These are phyloP conservation scores for Ispidina picta DNA, from an alignment of 2,797 vertebrate genomes.

Conservation along the genomic window DNA sequence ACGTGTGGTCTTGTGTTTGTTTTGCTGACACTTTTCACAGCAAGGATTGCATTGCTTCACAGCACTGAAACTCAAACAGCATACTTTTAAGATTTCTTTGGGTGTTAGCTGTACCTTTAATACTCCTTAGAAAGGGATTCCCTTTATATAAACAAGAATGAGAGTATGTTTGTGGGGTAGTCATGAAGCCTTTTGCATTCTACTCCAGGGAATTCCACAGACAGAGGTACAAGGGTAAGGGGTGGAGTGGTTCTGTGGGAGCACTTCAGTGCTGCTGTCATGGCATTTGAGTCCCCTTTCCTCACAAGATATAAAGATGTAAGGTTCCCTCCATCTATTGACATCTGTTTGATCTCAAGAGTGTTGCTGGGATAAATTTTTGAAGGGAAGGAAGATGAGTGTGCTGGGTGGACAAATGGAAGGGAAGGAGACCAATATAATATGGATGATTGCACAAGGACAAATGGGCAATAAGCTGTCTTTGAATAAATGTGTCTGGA, in stretches of 20 bases:
- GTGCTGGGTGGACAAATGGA: neutral
- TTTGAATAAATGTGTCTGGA: neutral
- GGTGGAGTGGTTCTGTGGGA: neutral
- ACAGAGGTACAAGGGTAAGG: neutral
- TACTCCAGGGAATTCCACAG: neutral
- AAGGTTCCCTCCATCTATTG: neutral
- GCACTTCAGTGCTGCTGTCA: neutral
- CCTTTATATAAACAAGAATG: neutral
- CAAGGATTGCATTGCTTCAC: fast-evolving
- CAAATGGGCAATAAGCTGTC: neutral
- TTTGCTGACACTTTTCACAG: neutral
- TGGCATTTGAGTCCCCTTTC: neutral
- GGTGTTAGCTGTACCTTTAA: neutral
- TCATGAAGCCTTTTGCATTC: neutral
- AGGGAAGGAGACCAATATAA: neutral
- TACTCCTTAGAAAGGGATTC: neutral
- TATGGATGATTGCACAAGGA: neutral
- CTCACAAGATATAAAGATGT: neutral
- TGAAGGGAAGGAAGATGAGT: neutral
- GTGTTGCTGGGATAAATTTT: neutral
- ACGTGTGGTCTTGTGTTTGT: neutral
- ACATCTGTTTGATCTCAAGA: neutral
- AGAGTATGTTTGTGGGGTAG: neutral
- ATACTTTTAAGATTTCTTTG: neutral
- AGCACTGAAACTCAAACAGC: neutral